Conservation (phyloP, 2,113 vertebrate species). For the Brevimyrus niger region DNA sequence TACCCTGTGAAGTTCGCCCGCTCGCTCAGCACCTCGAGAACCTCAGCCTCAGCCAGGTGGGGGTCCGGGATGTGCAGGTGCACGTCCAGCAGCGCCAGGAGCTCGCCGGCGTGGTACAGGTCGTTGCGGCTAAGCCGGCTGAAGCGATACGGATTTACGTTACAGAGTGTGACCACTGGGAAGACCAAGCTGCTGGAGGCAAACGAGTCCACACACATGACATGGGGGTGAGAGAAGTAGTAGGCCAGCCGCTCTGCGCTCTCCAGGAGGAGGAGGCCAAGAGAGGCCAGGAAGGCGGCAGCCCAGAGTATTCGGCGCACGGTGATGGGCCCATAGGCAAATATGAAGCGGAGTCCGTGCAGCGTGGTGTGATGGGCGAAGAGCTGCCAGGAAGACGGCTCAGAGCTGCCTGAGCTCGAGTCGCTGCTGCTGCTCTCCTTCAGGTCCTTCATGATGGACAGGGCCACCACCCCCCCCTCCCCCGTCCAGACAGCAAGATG, state of each 20-base stretch:
- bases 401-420: slow-evolving; percentile 73
- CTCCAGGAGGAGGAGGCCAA: slow-evolving; percentile 83
- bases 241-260: slow-evolving; percentile 83
- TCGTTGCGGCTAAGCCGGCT: slow-evolving; percentile 87
- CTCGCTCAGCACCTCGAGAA: slow-evolving; percentile 74
- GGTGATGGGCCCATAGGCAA: slow-evolving; percentile 75
- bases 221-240: slow-evolving; percentile 92
- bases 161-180: slow-evolving; percentile 90
- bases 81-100: slow-evolving; percentile 85
- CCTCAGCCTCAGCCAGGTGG: slow-evolving; percentile 79
- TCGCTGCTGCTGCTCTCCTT: slow-evolving; percentile 82
- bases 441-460: slow-evolving; percentile 72
- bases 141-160: slow-evolving; percentile 91
- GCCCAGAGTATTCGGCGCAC: slow-evolving; percentile 85
- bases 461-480: slow-evolving; percentile 17
- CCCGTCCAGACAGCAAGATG: slow-evolving; percentile 22
- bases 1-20: slow-evolving; percentile 89
- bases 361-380: slow-evolving; percentile 85
- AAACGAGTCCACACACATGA: slow-evolving; percentile 89
- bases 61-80: slow-evolving; percentile 84
- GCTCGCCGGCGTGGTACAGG: slow-evolving; percentile 91
- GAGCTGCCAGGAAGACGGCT: slow-evolving; percentile 81
- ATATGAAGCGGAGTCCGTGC: slow-evolving; percentile 87
- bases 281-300: slow-evolving; percentile 75
- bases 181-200: slow-evolving; percentile 86